Conservation (phyloP, 37 sponge, comb jelly and placozoan species). For the Lycopodina hypogea region DNA sequence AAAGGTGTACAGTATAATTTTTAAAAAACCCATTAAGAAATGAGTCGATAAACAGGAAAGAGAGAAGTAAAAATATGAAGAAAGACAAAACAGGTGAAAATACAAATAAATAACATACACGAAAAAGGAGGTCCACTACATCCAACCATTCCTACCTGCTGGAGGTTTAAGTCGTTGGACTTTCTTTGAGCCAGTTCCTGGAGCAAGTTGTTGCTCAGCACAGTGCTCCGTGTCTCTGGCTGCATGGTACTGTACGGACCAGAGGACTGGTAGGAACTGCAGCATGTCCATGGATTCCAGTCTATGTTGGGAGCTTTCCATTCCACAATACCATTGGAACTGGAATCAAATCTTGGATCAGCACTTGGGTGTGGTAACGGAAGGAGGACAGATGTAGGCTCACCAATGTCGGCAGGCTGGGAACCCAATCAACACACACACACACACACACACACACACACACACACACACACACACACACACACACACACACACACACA, state of each 20-base stretch:
- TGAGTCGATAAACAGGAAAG: neutral
- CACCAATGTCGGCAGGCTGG: conserved; percentile 27
- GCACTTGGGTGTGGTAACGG: conserved; percentile 23
- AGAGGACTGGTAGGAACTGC: conserved; percentile 27
- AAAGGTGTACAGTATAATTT: no score
- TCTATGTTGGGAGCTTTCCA: conserved; percentile 69
- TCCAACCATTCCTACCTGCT: conserved; percentile 4
- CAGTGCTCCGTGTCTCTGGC: conserved; percentile 23
- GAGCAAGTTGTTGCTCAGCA: conserved; percentile 22
- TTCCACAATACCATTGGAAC: conserved; percentile 24
- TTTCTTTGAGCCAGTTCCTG: conserved; percentile 11
- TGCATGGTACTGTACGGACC: conserved; percentile 31
- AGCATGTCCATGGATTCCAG: conserved; percentile 73
- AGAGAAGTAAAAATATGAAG: no score
- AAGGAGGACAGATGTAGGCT: conserved; percentile 32
- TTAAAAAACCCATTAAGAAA: no score
- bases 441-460: neutral
- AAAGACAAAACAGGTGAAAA: no score
- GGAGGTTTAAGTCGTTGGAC: conserved; percentile 11
- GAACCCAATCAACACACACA: neutral
- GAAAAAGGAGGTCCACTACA: no score
- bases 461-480: neutral
- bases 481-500: no score
- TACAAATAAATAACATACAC: neutral
- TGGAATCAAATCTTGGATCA: neutral